Evolutionary conservation across 2,888 invertebrate genomes (phyloP).

Genomic region (Tolmerus cingulatus): DNA sequence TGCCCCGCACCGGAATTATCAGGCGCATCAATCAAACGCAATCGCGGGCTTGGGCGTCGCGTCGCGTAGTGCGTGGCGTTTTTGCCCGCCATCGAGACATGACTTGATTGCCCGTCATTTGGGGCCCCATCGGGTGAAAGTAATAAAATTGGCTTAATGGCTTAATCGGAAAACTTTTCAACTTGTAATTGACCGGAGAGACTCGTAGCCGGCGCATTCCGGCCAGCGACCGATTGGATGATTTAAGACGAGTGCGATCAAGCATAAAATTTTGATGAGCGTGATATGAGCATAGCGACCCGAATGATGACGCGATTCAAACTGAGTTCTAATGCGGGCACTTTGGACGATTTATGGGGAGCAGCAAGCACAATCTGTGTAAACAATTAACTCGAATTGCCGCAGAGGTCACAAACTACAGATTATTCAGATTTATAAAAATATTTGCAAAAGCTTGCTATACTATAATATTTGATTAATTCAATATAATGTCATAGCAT

Average conservation of each 20-base stretch:
- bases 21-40: conserved; percentile 1
- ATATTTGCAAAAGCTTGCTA: background rate
- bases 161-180: background rate
- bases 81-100: background rate
- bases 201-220: background rate
- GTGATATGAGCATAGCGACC: background rate
- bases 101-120: background rate
- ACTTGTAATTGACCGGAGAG: background rate
- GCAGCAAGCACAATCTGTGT: background rate
- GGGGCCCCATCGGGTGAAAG: background rate
- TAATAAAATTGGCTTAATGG: background rate
- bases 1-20: background rate
- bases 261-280: background rate
- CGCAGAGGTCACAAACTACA: background rate
- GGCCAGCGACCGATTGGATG: background rate
- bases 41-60: background rate
- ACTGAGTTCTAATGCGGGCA: background rate
- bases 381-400: background rate
- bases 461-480: too few species aligned
- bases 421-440: background rate
- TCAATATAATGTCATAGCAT: too few species aligned
- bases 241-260: background rate
- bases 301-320: background rate
- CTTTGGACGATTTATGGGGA: background rate
- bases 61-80: background rate